Conservation (phyloP, 2,888 invertebrate species). For the Stenurella melanura region DNA sequence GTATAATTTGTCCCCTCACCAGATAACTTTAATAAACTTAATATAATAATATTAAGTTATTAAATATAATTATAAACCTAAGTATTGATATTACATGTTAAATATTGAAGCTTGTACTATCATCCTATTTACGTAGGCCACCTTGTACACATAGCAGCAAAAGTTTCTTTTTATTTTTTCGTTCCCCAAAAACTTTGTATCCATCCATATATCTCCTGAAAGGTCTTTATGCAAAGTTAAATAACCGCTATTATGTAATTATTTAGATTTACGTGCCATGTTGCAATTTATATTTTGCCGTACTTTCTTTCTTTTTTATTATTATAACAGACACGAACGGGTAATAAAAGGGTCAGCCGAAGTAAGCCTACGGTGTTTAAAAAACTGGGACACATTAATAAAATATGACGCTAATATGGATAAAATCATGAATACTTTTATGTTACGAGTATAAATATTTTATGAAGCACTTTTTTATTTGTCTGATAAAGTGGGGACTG, state of each 20-base stretch:
- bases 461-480: slow-evolving; percentile 24
- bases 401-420: slow-evolving; percentile 30
- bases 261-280: slow-evolving; percentile 32
- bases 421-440: slow-evolving; percentile 33
- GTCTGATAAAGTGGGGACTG: neutral
- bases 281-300: slow-evolving; percentile 25
- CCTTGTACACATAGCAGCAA: neutral
- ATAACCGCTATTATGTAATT: slow-evolving; percentile 27
- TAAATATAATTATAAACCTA: too few relatives aligned
- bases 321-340: slow-evolving; percentile 25
- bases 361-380: slow-evolving; percentile 16
- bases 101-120: neutral
- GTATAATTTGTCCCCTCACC: too few relatives aligned
- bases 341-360: slow-evolving; percentile 24
- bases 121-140: neutral
- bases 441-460: slow-evolving; percentile 26
- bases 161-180: neutral
- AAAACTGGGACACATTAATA: slow-evolving; percentile 34
- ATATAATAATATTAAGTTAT: too few relatives aligned
- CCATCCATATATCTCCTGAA: slow-evolving; percentile 17
- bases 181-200: slow-evolving; percentile 4
- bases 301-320: slow-evolving; percentile 23
- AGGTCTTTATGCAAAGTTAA: slow-evolving; percentile 5
- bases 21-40: too few relatives aligned
- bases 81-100: too few relatives aligned